phyloP scores from a whole-genome alignment of 2,888 invertebrate genomes.

The Neria commutata region DNA sequence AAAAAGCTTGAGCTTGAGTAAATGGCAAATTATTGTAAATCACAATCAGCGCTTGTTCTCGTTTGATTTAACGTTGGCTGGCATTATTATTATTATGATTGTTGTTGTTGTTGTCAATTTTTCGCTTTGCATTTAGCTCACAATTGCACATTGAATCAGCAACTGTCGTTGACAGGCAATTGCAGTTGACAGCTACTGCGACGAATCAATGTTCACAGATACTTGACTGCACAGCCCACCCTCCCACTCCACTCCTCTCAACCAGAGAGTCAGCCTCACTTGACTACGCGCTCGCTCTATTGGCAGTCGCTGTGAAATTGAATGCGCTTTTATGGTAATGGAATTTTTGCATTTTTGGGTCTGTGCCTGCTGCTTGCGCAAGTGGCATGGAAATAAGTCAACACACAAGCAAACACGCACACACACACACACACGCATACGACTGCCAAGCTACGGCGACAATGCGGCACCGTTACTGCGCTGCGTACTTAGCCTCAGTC shows the following conservation, averaged over 20 bases:
- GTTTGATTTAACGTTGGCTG: not conserved
- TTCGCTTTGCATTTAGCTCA: not conserved
- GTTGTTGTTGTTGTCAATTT: not conserved
- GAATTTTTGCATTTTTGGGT: too few relatives aligned
- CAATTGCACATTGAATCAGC: slow-evolving; percentile 24
- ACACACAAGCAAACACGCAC: too few relatives aligned
- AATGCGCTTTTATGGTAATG: slow-evolving; percentile 20
- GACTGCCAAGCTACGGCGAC: too few relatives aligned
- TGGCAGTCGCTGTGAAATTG: slow-evolving; percentile 14
- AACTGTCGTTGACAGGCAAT: slow-evolving; percentile 23
- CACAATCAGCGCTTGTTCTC: slow-evolving; percentile 1
- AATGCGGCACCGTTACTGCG: too few relatives aligned
- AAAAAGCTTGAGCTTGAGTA: too few relatives aligned
- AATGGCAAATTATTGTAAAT: slow-evolving; percentile 4
- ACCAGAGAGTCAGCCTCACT: not conserved
- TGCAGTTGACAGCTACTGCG: slow-evolving; percentile 27
- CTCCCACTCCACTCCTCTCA: not conserved
- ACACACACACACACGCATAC: too few relatives aligned
- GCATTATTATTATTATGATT: not conserved
- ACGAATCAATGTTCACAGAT: slow-evolving; percentile 13
- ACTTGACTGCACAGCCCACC: slow-evolving; percentile 17
- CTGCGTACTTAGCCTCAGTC: too few relatives aligned
- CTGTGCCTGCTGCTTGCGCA: too few relatives aligned
- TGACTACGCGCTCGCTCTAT: not conserved
- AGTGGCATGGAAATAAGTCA: too few relatives aligned